A percentile compares a stretch with the other conserved stretches of the same genome.
Conservation (phyloP, 2,113 vertebrate genomes). For the Carassius auratus region DNA sequence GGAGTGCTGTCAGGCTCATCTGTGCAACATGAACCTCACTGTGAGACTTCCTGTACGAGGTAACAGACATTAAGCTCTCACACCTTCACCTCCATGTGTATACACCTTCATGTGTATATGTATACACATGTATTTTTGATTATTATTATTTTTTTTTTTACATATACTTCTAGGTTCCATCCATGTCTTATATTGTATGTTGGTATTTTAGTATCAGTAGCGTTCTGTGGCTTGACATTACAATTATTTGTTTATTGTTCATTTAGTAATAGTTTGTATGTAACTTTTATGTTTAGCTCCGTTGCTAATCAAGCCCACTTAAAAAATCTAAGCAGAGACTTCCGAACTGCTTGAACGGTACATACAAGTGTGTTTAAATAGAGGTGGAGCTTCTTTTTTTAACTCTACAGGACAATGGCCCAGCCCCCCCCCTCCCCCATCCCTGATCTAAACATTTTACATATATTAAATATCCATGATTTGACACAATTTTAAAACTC, state of each 20-base stretch:
- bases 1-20: slow-evolving; percentile 92
- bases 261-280: neutral
- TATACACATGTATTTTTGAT: neutral
- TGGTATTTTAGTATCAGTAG: neutral
- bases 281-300: neutral
- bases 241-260: neutral
- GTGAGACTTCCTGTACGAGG: slow-evolving; percentile 88
- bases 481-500: neutral
- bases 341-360: neutral
- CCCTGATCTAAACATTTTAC: neutral
- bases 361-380: neutral
- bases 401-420: neutral
- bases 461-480: neutral
- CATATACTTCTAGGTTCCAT: neutral
- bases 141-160: too few species aligned
- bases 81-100: neutral
- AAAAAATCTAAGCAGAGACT: neutral
- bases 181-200: neutral
- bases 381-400: neutral
- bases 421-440: neutral
- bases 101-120: neutral
- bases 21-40: slow-evolving; percentile 94
- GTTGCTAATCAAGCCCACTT: neutral
- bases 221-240: neutral
- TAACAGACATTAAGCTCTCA: slow-evolving; percentile 56